Conservation (phyloP, 2,113 vertebrate genomes). For the Erythrocebus patas region DNA sequence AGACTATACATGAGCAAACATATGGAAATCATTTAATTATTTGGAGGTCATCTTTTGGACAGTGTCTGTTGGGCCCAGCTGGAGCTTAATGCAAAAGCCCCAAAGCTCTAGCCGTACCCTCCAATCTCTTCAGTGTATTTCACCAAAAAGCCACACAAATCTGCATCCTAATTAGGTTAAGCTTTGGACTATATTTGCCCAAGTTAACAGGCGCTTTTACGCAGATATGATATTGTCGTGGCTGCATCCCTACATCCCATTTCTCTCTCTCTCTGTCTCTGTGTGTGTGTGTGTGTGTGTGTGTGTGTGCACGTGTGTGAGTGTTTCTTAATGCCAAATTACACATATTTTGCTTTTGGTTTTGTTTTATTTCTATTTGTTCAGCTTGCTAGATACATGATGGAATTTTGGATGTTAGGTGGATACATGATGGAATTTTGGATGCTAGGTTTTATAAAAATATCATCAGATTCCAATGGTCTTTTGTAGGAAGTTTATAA, state of each 20-base stretch:
- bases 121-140: not conserved
- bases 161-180: slow-evolving; percentile 46
- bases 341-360: not conserved
- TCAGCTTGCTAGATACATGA: not conserved
- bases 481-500: not conserved
- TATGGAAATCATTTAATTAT: slow-evolving; percentile 64
- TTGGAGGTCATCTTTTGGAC: slow-evolving; percentile 67
- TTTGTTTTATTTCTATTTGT: slow-evolving; percentile 30
- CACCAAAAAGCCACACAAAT: slow-evolving; percentile 20
- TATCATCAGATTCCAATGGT: not conserved
- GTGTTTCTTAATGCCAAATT: not conserved
- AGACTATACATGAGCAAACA: slow-evolving; percentile 17
- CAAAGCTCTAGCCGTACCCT: slow-evolving; percentile 11
- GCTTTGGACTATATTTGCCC: not conserved
- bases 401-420: not conserved
- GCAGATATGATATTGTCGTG: not conserved
- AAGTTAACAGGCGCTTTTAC: not conserved
- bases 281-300: rapidly evolving
- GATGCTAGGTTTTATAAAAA: not conserved
- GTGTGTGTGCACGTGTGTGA: not conserved
- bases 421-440: not conserved
- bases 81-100: slow-evolving; percentile 61
- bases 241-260: not conserved
- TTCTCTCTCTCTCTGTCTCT: not conserved
- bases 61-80: slow-evolving; percentile 46